Evolutionary conservation across 2,113 vertebrate genomes (phyloP).

Genomic region (Ondatra zibethicus): DNA sequence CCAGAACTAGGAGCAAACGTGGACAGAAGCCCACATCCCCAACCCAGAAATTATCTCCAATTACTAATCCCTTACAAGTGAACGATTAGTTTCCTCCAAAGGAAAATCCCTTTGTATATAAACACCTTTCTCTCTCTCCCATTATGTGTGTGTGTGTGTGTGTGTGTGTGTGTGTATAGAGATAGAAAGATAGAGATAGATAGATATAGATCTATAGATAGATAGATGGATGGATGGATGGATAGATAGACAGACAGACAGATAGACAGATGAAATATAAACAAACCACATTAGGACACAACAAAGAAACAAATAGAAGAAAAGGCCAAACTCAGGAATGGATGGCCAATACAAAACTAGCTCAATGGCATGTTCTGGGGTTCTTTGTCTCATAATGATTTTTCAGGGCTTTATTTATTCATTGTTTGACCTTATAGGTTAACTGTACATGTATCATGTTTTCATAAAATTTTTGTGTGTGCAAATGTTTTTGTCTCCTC

Average conservation of each 20-base stretch:
- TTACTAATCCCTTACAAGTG: not conserved
- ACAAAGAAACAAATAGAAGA: not conserved
- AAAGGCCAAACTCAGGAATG: not conserved
- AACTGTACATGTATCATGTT: not conserved
- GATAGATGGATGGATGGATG: too few relatives aligned
- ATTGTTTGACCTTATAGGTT: not conserved
- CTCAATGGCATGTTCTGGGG: not conserved
- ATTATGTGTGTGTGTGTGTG: too few relatives aligned
- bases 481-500: not conserved
- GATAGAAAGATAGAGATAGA: too few relatives aligned
- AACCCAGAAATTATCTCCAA: not conserved
- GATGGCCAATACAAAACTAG: not conserved
- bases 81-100: not conserved
- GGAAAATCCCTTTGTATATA: not conserved
- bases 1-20: not conserved
- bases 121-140: not conserved
- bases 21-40: not conserved
- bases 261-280: not conserved
- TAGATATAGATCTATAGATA: too few relatives aligned
- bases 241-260: too few relatives aligned
- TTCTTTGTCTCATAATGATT: not conserved
- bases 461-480: not conserved
- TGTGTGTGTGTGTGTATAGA: too few relatives aligned
- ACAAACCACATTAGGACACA: not conserved
- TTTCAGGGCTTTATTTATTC: not conserved